Evolutionary conservation across 2,888 invertebrate genomes (phyloP).

Genomic region (Polydrusus cervinus): DNA sequence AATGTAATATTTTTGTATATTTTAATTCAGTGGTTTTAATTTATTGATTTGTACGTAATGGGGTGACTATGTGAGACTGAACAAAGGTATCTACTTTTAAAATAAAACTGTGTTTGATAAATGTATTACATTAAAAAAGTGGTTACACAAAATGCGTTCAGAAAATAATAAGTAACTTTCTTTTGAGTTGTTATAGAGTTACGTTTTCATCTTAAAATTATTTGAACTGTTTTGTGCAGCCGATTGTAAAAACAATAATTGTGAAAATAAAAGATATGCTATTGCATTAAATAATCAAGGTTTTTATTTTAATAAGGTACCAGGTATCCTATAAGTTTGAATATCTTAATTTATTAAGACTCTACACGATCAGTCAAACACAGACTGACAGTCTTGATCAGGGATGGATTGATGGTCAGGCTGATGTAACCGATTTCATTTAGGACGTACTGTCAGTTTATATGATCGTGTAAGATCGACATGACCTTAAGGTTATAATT

Average conservation of each 20-base stretch:
- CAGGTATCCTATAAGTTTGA: no score
- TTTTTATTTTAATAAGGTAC: background rate
- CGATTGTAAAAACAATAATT: background rate
- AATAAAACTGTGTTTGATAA: conserved; percentile 7
- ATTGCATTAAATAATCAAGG: background rate
- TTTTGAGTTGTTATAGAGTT: background rate
- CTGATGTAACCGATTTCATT: no score
- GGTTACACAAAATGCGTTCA: background rate
- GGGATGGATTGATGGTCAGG: no score
- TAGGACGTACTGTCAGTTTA: no score
- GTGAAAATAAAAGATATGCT: background rate
- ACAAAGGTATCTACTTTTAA: conserved; percentile 16
- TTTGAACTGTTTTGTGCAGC: background rate
- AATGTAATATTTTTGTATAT: conserved; percentile 35
- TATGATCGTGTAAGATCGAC: no score
- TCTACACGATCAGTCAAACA: no score
- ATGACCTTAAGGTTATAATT: no score
- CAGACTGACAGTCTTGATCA: no score
- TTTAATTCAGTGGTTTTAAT: conserved; percentile 28
- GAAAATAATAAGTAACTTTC: background rate
- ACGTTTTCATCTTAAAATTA: background rate
- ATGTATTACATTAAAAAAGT: background rate
- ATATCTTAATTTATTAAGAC: no score
- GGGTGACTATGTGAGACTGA: conserved; percentile 39
- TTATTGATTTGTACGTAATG: conserved; percentile 32